Evolutionary conservation across 2,888 invertebrate species (phyloP).

Genomic region (Lacanobia oleracea): DNA sequence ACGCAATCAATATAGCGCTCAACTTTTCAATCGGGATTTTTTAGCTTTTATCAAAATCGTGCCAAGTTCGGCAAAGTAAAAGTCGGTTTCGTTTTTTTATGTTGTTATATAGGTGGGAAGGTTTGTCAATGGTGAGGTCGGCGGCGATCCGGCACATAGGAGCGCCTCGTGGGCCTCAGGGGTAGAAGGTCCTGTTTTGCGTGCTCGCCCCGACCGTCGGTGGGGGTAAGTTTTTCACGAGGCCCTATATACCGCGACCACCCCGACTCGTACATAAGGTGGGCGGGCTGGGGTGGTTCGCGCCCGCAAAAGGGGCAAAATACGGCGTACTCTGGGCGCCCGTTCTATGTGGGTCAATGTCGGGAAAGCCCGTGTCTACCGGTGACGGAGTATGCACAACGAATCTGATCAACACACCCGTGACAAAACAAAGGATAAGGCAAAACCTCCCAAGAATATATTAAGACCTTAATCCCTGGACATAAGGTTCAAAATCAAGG

Average conservation of each 20-base stretch:
- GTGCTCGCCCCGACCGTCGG: constrained; percentile 86
- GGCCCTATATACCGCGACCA: constrained; percentile 91
- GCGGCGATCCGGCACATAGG: constrained; percentile 82
- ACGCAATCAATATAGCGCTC: constrained; percentile 47
- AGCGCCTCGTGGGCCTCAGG: constrained; percentile 83
- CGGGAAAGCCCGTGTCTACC: constrained; percentile 91
- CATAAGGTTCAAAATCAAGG: constrained; percentile 76
- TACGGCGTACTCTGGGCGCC: constrained; percentile 91
- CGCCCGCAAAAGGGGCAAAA: constrained; percentile 91
- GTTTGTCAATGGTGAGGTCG: constrained; percentile 68
- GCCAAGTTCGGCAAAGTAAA: constrained; percentile 56
- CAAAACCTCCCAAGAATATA: constrained; percentile 71
- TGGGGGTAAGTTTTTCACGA: constrained; percentile 91
- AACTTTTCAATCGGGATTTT: constrained; percentile 31
- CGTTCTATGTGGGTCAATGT: constrained; percentile 91
- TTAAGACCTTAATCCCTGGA: constrained; percentile 71
- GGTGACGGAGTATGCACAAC: constrained; percentile 91
- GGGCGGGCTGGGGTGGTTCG: constrained; percentile 89
- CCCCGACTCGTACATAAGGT: constrained; percentile 90
- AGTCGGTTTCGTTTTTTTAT: constrained; percentile 51
- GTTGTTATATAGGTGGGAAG: constrained; percentile 58
- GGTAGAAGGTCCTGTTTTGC: constrained; percentile 90
- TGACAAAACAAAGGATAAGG: constrained; percentile 85
- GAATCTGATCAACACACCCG: constrained; percentile 90
- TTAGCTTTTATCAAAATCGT: constrained; percentile 39